A percentile compares a stretch with the other conserved stretches of the same genome.
These are phyloP conservation scores for Lagodon rhomboides DNA, from an alignment of 2,797 vertebrate species.

Conservation along the genomic window DNA sequence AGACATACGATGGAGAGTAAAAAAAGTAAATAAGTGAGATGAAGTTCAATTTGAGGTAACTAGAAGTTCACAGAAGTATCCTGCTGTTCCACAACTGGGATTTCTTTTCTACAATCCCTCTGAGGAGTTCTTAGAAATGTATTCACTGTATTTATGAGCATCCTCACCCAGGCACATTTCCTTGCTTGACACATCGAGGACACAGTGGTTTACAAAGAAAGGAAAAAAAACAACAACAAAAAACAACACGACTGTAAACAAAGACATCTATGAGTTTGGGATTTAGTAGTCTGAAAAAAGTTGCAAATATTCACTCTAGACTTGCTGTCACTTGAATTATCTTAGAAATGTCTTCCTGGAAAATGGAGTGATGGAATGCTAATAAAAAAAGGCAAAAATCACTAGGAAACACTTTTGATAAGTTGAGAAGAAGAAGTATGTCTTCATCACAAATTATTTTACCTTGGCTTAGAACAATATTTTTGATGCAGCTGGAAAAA, in stretches of 20 bases:
- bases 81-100: conserved; percentile 58
- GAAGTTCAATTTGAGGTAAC: conserved; percentile 75
- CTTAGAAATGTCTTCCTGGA: conserved; percentile 20
- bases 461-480: background rate
- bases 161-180: conserved; percentile 38
- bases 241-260: conserved; percentile 36
- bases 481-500: background rate
- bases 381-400: conserved; percentile 12
- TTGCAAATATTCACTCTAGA: conserved; percentile 37
- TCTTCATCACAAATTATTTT: background rate
- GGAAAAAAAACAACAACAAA: background rate
- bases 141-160: conserved; percentile 61
- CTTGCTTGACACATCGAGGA: conserved; percentile 65
- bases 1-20: conserved; percentile 32
- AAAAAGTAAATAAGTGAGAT: conserved; percentile 66
- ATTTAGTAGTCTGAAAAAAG: conserved; percentile 41
- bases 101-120: conserved; percentile 59
- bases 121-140: conserved; percentile 59
- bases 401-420: conserved; percentile 37
- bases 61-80: conserved; percentile 68
- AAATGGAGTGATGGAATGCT: conserved; percentile 33
- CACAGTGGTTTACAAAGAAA: conserved; percentile 33
- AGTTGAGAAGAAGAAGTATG: conserved; percentile 2
- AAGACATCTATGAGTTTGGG: conserved; percentile 43
- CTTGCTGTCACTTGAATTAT: conserved; percentile 22